phyloP scores from a whole-genome alignment of 2,888 invertebrate genomes.

The Rhamnusium bicolor region DNA sequence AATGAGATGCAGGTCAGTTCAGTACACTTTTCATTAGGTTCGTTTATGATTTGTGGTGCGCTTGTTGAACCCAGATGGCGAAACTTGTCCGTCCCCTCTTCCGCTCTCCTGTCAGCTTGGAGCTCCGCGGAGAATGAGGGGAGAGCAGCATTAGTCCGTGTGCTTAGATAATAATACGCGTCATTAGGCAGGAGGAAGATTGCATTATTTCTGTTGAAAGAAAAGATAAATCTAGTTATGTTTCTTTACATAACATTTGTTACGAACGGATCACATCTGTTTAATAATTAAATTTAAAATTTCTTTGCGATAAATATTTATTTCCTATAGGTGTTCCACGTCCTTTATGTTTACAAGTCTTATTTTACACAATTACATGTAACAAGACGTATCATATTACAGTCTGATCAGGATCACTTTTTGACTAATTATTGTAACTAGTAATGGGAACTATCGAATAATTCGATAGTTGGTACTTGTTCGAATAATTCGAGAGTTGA shows the following conservation, averaged over 20 bases:
- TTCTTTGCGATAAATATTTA: no score
- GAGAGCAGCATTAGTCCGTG: slow-evolving; percentile 18
- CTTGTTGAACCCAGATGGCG: slow-evolving; percentile 63
- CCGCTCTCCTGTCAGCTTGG: slow-evolving; percentile 43
- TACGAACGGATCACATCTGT: no score
- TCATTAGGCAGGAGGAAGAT: not conserved
- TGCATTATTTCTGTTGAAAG: not conserved
- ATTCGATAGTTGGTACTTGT: no score
- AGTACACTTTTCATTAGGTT: slow-evolving; percentile 50
- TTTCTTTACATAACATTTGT: not conserved
- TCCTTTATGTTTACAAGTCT: no score
- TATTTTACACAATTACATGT: no score
- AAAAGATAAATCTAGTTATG: not conserved
- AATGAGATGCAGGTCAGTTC: slow-evolving; percentile 57
- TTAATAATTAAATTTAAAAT: no score
- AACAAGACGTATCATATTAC: no score
- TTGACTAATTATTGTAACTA: no score
- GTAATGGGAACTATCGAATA: no score
- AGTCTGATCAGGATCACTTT: no score
- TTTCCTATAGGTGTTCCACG: no score
- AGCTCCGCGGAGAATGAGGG: slow-evolving; percentile 37
- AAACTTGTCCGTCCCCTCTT: slow-evolving; percentile 54
- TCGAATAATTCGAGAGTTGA: no score
- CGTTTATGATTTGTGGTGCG: slow-evolving; percentile 48
- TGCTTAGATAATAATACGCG: not conserved